Evolutionary conservation across 2,888 invertebrate genomes (phyloP).

Genomic region (Pammene aurita): DNA sequence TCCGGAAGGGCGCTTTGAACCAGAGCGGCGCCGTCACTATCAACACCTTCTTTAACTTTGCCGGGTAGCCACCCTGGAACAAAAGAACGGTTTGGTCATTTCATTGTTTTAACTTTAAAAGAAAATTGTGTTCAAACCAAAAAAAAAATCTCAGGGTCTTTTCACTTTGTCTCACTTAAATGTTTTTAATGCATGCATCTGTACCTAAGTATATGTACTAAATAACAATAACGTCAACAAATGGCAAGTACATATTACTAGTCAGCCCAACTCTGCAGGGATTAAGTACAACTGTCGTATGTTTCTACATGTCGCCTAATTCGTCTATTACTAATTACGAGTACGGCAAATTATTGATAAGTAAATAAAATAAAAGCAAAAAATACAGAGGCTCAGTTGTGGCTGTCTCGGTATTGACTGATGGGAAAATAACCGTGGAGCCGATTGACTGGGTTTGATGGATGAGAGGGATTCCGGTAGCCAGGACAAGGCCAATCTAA

Average conservation of each 20-base stretch:
- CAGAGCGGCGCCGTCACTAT: slow-evolving; percentile 98
- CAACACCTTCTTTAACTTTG: slow-evolving; percentile 97
- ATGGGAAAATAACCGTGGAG: slow-evolving; percentile 8
- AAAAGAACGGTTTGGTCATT: slow-evolving; percentile 43
- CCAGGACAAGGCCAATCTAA: neutral
- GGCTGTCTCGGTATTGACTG: neutral
- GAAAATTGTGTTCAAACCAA: too few species aligned
- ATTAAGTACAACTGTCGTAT: neutral
- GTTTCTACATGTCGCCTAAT: neutral
- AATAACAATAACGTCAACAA: too few species aligned
- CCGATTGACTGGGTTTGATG: slow-evolving; percentile 20
- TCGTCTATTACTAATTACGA: neutral
- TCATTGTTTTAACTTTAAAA: neutral
- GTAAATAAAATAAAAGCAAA: neutral
- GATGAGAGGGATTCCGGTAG: slow-evolving; percentile 4
- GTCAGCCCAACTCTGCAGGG: too few species aligned
- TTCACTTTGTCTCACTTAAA: too few species aligned
- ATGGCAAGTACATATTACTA: too few species aligned
- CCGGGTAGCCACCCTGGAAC: slow-evolving; percentile 97
- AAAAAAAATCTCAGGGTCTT: neutral
- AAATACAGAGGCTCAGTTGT: neutral
- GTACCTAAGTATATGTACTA: too few species aligned
- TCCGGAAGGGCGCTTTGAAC: slow-evolving; percentile 99
- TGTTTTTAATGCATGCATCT: too few species aligned
- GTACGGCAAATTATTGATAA: neutral